Evolutionary conservation across 2,113 vertebrate species (phyloP).

Genomic region (Hucho hucho): DNA sequence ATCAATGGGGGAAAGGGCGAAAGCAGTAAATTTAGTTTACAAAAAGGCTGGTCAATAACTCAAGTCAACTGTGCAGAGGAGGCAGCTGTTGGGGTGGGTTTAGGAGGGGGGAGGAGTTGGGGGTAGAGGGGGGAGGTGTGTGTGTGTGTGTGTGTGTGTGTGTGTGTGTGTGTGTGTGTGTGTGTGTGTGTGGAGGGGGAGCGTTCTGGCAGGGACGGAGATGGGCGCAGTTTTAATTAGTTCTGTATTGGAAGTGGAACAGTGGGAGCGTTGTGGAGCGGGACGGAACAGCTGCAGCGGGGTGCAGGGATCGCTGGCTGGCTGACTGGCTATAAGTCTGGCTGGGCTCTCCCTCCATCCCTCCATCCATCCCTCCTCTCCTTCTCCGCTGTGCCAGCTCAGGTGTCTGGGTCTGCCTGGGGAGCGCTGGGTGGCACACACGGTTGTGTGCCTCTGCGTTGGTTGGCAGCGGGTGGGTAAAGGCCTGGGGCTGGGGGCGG

Average conservation of each 20-base stretch:
- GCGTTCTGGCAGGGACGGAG: slow-evolving; percentile 44
- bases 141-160: neutral
- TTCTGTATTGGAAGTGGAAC: slow-evolving; percentile 51
- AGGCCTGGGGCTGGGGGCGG: neutral
- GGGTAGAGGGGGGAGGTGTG: slow-evolving; percentile 2
- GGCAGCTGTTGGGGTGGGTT: slow-evolving; percentile 9
- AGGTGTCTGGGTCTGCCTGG: slow-evolving; percentile 62
- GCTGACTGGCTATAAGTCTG: slow-evolving; percentile 23
- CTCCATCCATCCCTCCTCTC: slow-evolving; percentile 18
- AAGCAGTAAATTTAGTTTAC: slow-evolving; percentile 38
- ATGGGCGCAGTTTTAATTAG: slow-evolving; percentile 63
- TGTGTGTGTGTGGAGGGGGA: slow-evolving; percentile 13
- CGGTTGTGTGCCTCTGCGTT: slow-evolving; percentile 30
- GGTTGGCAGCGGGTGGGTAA: slow-evolving; percentile 23
- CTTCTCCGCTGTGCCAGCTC: slow-evolving; percentile 53
- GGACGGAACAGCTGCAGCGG: slow-evolving; percentile 58
- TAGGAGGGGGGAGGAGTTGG: neutral
- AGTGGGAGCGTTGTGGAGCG: slow-evolving; percentile 63
- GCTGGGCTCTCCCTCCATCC: slow-evolving; percentile 32
- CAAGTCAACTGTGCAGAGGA: slow-evolving; percentile 26
- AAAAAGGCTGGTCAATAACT: slow-evolving; percentile 39
- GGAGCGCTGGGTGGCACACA: slow-evolving; percentile 59
- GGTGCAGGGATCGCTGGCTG: slow-evolving; percentile 34
- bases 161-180: no score
- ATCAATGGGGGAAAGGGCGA: slow-evolving; percentile 25